Evolutionary conservation across 2,113 vertebrate genomes (phyloP), one percentile per base, ranked within the genome.

Genomic region (Vimba vimba): DNA sequence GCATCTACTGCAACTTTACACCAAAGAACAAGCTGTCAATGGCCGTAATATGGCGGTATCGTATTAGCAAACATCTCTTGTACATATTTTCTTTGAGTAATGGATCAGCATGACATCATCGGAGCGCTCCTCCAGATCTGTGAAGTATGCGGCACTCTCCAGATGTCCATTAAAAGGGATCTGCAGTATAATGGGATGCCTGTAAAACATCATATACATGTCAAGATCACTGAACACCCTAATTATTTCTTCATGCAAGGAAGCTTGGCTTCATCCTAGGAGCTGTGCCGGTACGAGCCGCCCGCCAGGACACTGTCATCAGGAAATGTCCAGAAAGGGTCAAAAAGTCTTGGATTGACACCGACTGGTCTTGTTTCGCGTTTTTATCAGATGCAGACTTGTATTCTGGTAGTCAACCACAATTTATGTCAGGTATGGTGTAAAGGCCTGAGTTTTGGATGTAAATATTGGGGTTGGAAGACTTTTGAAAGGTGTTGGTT

Each of bases 121-220:
- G 36, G 82, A 85, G 88, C 85, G 87, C 6, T 86, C 71, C 87
- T 91, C 90, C 93, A 92, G 91, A 92, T 92, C 90, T 91, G 89
- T 87, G 84, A 84, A 87, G 86, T 60, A 78, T 27, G 30, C 77
- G 80, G 87, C 88, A 78, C 81, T 60, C n/a, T 80, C 91, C 92
- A 94, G 91, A 94, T 94, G 92, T 91, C 89, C 80, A 87, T 92
- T 92, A 90, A 89, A 87, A 89, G 71, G 79, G 90, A 90, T 91
- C 89, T 88, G 90, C 73, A 85, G 73, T 82, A 84, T 87, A 82
- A 87, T 86, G 90, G 84, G 89, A 90, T 90, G 85, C 85, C 89
- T 77, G 89, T 89, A 86, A 91, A 92, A 92, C 80, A 91, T 75
- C 75, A 82, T 92, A 92, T 89, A 91, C 86, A 88, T 91, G 93